These are phyloP conservation scores for Hedya salicella DNA, from an alignment of 2,888 invertebrate genomes.

Conservation along the genomic window DNA sequence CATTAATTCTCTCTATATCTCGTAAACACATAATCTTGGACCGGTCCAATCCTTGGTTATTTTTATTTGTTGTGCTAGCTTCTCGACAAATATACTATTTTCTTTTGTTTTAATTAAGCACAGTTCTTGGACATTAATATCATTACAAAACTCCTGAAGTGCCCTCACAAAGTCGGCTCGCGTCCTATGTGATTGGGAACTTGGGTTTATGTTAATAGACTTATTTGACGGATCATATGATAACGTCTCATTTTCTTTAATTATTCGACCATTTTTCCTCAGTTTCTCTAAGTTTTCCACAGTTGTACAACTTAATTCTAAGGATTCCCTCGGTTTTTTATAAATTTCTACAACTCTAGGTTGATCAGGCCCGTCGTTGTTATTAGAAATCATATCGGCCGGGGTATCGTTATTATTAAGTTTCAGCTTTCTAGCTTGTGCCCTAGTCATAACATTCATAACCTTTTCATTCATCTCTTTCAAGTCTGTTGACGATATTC, in stretches of 20 bases:
- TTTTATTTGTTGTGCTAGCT: constrained; percentile 6
- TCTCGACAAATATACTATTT: constrained; percentile 2
- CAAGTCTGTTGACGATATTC: constrained; percentile 40
- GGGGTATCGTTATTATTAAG: background rate
- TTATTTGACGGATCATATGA: constrained; percentile 21
- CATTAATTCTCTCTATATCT: constrained; percentile 10
- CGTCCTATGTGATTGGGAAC: constrained; percentile 16
- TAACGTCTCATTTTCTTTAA: constrained; percentile 26
- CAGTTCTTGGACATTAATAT: constrained; percentile 9
- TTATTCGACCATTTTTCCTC: constrained; percentile 11
- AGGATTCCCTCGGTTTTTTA: constrained; percentile 40
- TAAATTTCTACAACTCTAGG: constrained; percentile 41
- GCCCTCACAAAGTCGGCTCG: constrained; percentile 23
- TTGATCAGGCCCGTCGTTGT: constrained; percentile 39
- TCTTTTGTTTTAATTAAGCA: constrained; percentile 2
- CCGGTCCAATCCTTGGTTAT: constrained; percentile 6
- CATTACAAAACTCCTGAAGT: constrained; percentile 12
- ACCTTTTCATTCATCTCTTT: constrained; percentile 43
- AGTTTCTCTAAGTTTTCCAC: constrained; percentile 16
- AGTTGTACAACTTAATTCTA: constrained; percentile 28
- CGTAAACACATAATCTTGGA: constrained; percentile 13
- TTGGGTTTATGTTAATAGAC: constrained; percentile 24
- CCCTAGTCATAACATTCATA: constrained; percentile 37
- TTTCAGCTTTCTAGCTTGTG: constrained; percentile 23
- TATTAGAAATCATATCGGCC: constrained; percentile 20